Percentiles rank a stretch among this genome's conserved stretches.
Evolutionary conservation across 2,888 invertebrate genomes (phyloP).

Genomic region (Pseudococcus longispinus): DNA sequence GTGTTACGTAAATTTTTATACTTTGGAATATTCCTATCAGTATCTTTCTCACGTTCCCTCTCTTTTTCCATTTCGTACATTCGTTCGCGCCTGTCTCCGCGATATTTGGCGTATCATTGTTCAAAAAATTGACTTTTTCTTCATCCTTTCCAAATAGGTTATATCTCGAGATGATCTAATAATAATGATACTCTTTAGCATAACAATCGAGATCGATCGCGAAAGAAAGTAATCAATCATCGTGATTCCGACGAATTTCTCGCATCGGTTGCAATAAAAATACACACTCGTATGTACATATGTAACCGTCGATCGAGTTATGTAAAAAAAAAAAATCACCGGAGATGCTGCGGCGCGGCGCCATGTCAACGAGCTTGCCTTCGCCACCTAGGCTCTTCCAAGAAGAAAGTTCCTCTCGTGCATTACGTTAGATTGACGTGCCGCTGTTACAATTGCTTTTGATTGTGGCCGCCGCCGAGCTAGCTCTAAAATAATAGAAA

Average conservation of each 20-base stretch:
- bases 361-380: neutral
- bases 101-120: neutral
- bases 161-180: neutral
- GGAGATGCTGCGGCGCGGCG: neutral
- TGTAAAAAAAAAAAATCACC: neutral
- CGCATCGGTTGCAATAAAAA: neutral
- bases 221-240: neutral
- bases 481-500: too few species aligned
- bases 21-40: neutral
- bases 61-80: neutral
- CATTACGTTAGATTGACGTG: conserved; percentile 1
- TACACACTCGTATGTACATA: too few species aligned
- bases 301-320: neutral
- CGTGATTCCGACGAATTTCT: neutral
- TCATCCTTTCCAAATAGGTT: neutral
- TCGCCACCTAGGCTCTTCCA: conserved; percentile 38
- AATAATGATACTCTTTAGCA: neutral
- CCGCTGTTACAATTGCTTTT: conserved; percentile 13
- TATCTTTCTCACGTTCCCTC: neutral
- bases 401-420: conserved; percentile 42
- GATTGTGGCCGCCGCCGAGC: neutral
- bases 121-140: neutral
- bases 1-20: neutral
- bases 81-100: neutral
- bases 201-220: neutral